A percentile compares a stretch with the other conserved stretches of the same genome.
Evolutionary conservation across 2,888 invertebrate species (phyloP).

Genomic region (Caenorhabditis sp.): DNA sequence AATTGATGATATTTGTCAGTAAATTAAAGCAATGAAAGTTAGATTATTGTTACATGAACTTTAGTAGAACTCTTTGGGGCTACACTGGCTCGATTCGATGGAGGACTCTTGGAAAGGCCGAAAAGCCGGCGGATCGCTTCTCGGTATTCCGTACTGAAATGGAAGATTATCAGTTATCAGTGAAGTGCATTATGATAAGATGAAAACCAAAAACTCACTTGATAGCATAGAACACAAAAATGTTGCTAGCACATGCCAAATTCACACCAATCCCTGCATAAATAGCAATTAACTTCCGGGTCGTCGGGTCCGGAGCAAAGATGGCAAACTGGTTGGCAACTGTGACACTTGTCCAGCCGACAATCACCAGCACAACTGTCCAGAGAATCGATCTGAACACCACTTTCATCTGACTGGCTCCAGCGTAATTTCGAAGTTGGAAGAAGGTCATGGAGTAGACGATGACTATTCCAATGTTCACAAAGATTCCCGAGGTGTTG

Average conservation of each 20-base stretch:
- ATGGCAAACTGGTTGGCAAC: constrained; percentile 55
- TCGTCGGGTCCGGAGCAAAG: constrained; percentile 20
- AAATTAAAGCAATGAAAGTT: constrained; percentile 6
- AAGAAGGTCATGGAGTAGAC: constrained; percentile 42
- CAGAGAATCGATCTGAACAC: constrained; percentile 51
- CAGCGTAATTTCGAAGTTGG: constrained; percentile 37
- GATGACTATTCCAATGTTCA: constrained; percentile 38
- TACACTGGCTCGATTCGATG: constrained; percentile 24
- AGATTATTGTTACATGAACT: constrained; percentile 9
- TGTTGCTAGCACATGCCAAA: constrained; percentile 47
- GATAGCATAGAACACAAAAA: constrained; percentile 54
- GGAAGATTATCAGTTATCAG: too few relatives aligned
- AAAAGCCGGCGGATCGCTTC: constrained; percentile 51
- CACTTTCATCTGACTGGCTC: constrained; percentile 45
- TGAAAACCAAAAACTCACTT: constrained; percentile 22
- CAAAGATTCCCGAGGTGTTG: constrained; percentile 41
- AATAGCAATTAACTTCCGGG: constrained; percentile 44
- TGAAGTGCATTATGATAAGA: background rate
- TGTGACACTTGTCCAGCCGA: constrained; percentile 60
- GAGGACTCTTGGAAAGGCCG: constrained; percentile 22
- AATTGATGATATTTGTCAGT: constrained; percentile 3
- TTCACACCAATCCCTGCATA: constrained; percentile 57
- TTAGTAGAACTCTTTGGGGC: constrained; percentile 36
- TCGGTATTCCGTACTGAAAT: constrained; percentile 49
- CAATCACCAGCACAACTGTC: constrained; percentile 49